These are phyloP conservation scores for Sebastolobus altivelis DNA, from an alignment of 2,797 vertebrate genomes.

Conservation along the genomic window DNA sequence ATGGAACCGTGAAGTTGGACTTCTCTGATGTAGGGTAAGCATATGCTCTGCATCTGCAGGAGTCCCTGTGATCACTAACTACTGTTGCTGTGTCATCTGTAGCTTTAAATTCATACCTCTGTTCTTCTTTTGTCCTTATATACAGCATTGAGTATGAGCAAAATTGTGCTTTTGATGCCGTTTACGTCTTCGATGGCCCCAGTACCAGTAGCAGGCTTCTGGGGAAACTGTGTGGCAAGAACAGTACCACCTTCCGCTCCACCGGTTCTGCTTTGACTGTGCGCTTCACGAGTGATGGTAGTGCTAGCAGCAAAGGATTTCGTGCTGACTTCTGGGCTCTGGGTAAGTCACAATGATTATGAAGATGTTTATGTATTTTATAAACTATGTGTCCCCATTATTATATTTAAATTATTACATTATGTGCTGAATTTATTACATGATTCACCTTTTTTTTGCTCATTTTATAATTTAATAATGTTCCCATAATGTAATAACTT, in stretches of 20 bases:
- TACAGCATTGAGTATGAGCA: slow-evolving; percentile 17
- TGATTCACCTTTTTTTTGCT: too few species aligned
- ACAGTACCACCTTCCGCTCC: slow-evolving; percentile 14
- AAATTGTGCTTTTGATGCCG: slow-evolving; percentile 1
- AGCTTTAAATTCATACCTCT: background rate
- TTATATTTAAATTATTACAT: too few species aligned
- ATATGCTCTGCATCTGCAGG: background rate
- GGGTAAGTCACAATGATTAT: slow-evolving; percentile 40
- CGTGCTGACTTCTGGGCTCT: slow-evolving; percentile 12
- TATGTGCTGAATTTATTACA: too few species aligned
- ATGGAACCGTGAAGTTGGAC: slow-evolving; percentile 13
- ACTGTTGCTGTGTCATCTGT: background rate
- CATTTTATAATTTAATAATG: too few species aligned
- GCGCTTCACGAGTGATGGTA: slow-evolving; percentile 32
- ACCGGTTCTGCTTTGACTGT: slow-evolving; percentile 56
- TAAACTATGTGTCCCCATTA: background rate
- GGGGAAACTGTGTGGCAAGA: slow-evolving; percentile 5
- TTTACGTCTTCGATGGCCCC: slow-evolving; percentile 61
- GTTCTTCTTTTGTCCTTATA: background rate
- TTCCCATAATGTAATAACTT: too few species aligned
- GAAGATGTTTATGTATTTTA: background rate
- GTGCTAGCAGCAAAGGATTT: background rate
- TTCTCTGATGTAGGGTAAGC: slow-evolving; percentile 38
- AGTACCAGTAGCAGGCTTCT: slow-evolving; percentile 18
- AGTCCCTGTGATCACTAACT: background rate